These are phyloP conservation scores for Motacilla alba DNA, from an alignment of 2,113 vertebrate species.

Conservation along the genomic window DNA sequence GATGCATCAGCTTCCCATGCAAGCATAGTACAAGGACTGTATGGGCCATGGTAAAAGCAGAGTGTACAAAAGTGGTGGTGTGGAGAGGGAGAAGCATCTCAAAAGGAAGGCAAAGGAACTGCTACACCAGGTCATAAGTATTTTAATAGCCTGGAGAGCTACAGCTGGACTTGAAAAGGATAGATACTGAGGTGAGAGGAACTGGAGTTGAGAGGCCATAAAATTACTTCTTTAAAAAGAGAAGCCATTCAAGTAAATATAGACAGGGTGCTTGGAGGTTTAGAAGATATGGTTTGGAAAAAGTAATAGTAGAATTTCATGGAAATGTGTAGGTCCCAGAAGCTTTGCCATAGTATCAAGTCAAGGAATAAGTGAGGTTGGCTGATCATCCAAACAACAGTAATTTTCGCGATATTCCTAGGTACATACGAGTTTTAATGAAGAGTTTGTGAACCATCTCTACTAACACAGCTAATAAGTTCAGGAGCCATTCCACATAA, in stretches of 20 bases:
- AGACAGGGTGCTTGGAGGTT: neutral
- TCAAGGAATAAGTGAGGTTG: neutral
- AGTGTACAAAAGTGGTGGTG: neutral
- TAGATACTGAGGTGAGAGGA: neutral
- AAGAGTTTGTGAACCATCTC: neutral
- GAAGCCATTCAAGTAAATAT: neutral
- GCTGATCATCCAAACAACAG: neutral
- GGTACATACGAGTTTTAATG: neutral
- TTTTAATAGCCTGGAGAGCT: neutral
- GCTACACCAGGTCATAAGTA: neutral
- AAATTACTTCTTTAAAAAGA: neutral
- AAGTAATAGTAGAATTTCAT: neutral
- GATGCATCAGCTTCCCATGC: neutral
- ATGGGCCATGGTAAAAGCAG: neutral
- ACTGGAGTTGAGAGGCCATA: neutral
- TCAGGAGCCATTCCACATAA: neutral
- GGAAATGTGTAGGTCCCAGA: neutral
- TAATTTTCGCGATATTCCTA: neutral
- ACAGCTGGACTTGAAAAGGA: neutral
- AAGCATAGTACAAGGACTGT: fast-evolving
- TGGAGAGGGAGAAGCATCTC: neutral
- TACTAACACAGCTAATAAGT: neutral
- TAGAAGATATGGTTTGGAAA: neutral
- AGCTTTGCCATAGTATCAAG: neutral
- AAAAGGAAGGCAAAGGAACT: neutral